phyloP scores from a whole-genome alignment of 2,113 vertebrate species.

The Caretta caretta region DNA sequence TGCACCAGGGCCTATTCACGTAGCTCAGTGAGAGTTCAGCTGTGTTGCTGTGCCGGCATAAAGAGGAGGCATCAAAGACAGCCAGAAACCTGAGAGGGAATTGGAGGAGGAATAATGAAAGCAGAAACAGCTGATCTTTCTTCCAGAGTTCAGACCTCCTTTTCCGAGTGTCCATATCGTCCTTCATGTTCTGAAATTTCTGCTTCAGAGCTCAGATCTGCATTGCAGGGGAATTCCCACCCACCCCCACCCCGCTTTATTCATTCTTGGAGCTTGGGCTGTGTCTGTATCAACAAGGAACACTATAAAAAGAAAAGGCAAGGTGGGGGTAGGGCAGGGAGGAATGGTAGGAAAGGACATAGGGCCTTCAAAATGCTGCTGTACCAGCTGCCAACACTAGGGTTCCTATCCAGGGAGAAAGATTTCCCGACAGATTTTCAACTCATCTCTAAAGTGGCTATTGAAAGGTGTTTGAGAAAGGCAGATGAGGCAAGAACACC shows the following conservation, averaged over 20 bases:
- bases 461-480: accelerated
- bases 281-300: constrained; percentile 20
- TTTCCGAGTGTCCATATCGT: constrained; percentile 72
- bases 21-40: neutral
- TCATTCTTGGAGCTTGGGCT: constrained; percentile 8
- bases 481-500: neutral
- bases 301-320: accelerated
- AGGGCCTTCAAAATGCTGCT: neutral
- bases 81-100: neutral
- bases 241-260: neutral
- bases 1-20: neutral
- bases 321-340: neutral
- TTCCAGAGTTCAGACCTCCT: constrained; percentile 41
- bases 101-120: accelerated
- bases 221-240: constrained; percentile 75
- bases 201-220: constrained; percentile 69
- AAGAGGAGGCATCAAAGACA: neutral
- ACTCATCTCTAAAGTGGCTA: accelerated
- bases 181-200: constrained; percentile 73
- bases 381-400: neutral
- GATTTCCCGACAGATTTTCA: neutral
- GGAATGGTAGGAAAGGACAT: neutral
- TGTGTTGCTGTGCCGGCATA: neutral
- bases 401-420: neutral
- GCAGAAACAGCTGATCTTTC: neutral